Evolutionary conservation across 2,797 vertebrate species (phyloP), one percentile per base, ranked within the genome.

Genomic region (Somateria mollissima): DNA sequence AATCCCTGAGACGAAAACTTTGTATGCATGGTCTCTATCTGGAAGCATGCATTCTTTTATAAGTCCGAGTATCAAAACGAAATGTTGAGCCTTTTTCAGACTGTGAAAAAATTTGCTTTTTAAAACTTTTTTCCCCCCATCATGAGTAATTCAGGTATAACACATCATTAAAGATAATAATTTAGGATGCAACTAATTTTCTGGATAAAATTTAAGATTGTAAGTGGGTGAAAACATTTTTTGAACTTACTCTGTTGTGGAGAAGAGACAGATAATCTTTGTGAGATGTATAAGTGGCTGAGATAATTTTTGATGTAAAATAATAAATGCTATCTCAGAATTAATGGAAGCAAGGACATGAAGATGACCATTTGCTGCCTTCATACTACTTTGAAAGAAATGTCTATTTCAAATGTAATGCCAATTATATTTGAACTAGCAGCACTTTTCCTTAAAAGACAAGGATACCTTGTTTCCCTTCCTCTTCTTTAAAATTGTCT

Each of bases 291-390:
- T 45, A 62, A 86, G 18, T 65, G 37, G 9, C 37, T 56, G 32
- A 57, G 43, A 58, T 51, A 36, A 57, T 81, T 96, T 91, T 84
- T 78, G 6, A 36, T 53, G 12, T 83, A 61, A 91, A 83, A 80
- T 78, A 13, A 32, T 71, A 41, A 74, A 64, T 85, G 14, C 27
- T 32, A 0, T 43, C 54, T 71, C 18, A 65, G 49, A 86, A 61
- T 75, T 89, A 80, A 72, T 72, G 30, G 45, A 51, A 89, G 41
- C 21, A 75, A 39, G 53, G 25, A 53, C 71, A 60, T 51, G 1
- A 62, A 84, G 11, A 36, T 90, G 47, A 17, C 11, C 13, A 5
- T 37, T 64, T 49, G 36, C 22, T 49, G 36, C 22, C 13, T 73
- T 90, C 19, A 8, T 74, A 10, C 11, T 83, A 8, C 14, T 84